Conservation (phyloP, 2,888 invertebrate genomes). For the Phymatocera aterrima region DNA sequence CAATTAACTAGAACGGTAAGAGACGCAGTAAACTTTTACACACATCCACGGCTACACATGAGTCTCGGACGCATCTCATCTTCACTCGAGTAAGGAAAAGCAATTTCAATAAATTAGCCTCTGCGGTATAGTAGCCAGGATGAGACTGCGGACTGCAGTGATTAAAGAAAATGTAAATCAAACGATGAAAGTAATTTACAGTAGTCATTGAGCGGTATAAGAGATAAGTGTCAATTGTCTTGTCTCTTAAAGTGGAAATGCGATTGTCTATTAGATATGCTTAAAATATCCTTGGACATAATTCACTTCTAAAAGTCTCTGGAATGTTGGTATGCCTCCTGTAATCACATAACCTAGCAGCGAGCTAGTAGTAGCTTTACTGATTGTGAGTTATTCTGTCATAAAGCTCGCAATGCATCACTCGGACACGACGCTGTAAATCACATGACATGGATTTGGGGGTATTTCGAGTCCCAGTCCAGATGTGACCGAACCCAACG, state of each 20-base stretch:
- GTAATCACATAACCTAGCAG: no score
- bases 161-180: constrained; percentile 62
- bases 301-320: no score
- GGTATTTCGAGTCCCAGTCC: constrained; percentile 59
- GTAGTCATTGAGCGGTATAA: constrained; percentile 62
- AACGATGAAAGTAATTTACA: constrained; percentile 61
- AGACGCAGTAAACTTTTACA: no score
- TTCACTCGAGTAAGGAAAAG: constrained; percentile 49
- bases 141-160: constrained; percentile 48
- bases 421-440: constrained; percentile 62
- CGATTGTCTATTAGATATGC: neutral
- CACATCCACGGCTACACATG: no score
- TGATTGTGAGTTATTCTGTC: constrained; percentile 16
- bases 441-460: constrained; percentile 68
- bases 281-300: no score
- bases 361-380: neutral
- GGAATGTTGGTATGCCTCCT: no score
- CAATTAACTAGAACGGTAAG: no score
- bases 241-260: no score
- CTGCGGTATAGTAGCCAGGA: constrained; percentile 44
- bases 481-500: constrained; percentile 66
- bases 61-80: no score
- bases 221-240: no score
- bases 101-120: constrained; percentile 59
- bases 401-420: constrained; percentile 60